Evolutionary conservation across 2,888 invertebrate species (phyloP), one percentile per base, ranked within the genome.

Genomic region (Melinaea menophilus): DNA sequence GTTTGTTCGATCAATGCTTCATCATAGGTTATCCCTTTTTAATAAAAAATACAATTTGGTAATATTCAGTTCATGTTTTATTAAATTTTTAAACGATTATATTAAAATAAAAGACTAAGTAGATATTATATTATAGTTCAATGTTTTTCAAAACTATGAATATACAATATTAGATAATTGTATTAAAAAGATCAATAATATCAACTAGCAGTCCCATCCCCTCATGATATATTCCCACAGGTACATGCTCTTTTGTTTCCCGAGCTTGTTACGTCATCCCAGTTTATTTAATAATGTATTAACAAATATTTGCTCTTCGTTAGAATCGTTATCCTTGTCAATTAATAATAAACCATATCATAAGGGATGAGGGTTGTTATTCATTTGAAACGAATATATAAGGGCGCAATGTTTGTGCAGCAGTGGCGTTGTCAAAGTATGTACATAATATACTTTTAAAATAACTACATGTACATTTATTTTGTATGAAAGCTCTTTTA

Each of bases 221-320:
- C 51, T 31, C 51, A 7, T 7, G 51, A 9, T 51, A 9, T 9
- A 41, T 41, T 41, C 41, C 41, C 41, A 41, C 41, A 41, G 41
- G 41, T 41, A 41, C 41, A 41, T 51, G 31, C 9, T 31, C 51
- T 51, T 51, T 51, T 51, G 31, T 51, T 51, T 31, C 48, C 31
- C 34, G 34, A 47, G 76, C 72, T 72, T 74, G 69, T 75, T 74
- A 71, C 74, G 34, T 55, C 66, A 71, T 78, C 47, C 31, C 51
- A 22, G 31, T 58, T 82, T 82, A 76, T 79, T 73, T 74, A 80
- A 79, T 77, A 78, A 78, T 77, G 77, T 77, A 77, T 75, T 69
- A 58, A 55, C 80, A 85, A 86, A 87, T 81, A 81, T 88, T 86
- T 85, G 81, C 71, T 70, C 74, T 75, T 86, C 81, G 82, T 85